phyloP scores from a whole-genome alignment of 2,113 vertebrate species.

The Labeo rohita region DNA sequence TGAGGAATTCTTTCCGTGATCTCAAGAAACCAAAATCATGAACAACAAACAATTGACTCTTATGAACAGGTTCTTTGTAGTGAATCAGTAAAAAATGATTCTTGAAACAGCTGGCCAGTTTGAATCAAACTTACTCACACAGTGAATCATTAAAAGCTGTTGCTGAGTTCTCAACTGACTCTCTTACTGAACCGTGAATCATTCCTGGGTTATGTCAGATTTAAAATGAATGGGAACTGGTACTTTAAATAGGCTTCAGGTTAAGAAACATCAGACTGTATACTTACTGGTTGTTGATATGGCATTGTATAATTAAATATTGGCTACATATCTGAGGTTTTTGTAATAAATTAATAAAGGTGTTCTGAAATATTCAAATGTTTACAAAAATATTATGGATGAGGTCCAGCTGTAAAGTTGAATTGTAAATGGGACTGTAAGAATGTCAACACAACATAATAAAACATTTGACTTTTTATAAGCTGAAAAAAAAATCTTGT shows the following conservation, averaged over 20 bases:
- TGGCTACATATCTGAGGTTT: not conserved
- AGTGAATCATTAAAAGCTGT: not conserved
- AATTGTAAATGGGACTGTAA: no score
- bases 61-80: not conserved
- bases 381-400: no score
- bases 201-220: not conserved
- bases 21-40: not conserved
- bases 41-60: not conserved
- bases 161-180: not conserved
- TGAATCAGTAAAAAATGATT: not conserved
- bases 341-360: not conserved
- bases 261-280: not conserved
- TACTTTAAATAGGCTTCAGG: not conserved
- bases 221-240: not conserved
- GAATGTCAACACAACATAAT: no score
- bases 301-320: not conserved
- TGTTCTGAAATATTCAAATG: not conserved
- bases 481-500: no score
- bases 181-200: not conserved
- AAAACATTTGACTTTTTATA: not conserved
- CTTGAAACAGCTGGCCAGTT: not conserved
- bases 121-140: not conserved
- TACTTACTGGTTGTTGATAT: not conserved
- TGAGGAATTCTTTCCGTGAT: not conserved
- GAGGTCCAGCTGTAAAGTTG: no score